phyloP scores from a whole-genome alignment of 2,113 vertebrate genomes.

The Macquaria ambigua region DNA sequence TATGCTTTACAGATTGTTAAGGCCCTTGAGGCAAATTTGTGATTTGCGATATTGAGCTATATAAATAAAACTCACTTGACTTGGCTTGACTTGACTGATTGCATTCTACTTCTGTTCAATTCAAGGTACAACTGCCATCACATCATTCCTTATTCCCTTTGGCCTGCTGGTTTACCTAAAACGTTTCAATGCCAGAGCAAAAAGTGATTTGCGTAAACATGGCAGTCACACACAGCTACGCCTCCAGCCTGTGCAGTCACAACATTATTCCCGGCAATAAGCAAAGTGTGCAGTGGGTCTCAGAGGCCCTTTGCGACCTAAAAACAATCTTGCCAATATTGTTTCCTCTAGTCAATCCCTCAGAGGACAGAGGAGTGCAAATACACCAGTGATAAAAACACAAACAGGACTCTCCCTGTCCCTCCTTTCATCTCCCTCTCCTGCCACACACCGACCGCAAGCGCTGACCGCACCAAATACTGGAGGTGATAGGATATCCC shows the following conservation, averaged over 20 bases:
- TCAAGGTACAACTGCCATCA: constrained; percentile 40
- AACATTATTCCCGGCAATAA: constrained; percentile 61
- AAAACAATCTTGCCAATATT: constrained; percentile 81
- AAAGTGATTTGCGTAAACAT: constrained; percentile 60
- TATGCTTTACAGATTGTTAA: background rate
- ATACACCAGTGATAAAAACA: constrained; percentile 84
- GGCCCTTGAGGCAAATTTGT: background rate
- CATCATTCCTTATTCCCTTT: constrained; percentile 46
- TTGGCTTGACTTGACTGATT: constrained; percentile 15
- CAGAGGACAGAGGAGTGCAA: constrained; percentile 79
- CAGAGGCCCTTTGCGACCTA: constrained; percentile 72
- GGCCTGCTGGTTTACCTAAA: constrained; percentile 37
- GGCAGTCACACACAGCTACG: constrained; percentile 43
- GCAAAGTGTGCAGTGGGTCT: constrained; percentile 57
- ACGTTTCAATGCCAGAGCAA: constrained; percentile 30
- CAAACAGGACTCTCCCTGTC: constrained; percentile 81
- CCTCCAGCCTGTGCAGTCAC: constrained; percentile 53
- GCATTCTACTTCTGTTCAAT: constrained; percentile 34
- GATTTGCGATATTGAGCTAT: background rate
- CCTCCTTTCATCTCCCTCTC: constrained; percentile 80
- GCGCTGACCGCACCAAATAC: constrained; percentile 79
- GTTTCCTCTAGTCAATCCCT: constrained; percentile 81
- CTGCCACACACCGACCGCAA: constrained; percentile 75
- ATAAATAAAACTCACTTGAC: background rate
- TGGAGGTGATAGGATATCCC: constrained; percentile 88